A percentile compares a stretch with the other conserved stretches of the same genome.
These are phyloP conservation scores for Lasioglossum albipes DNA, from an alignment of 1,140 invertebrate genomes.

Conservation along the genomic window DNA sequence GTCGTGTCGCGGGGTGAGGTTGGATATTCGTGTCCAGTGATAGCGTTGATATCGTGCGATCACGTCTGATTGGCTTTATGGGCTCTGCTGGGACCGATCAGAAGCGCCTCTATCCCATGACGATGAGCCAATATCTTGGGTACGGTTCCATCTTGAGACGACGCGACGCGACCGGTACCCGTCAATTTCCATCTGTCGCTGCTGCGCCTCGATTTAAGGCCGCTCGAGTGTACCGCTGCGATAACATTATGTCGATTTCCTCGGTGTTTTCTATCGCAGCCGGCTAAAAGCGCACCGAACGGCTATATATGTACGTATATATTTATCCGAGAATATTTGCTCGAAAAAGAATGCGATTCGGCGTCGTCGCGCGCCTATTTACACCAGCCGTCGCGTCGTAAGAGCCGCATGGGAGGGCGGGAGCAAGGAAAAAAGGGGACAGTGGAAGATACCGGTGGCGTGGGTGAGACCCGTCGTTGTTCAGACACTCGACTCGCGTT, in stretches of 20 bases:
- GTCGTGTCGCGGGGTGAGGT: too few relatives aligned
- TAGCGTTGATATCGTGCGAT: too few relatives aligned
- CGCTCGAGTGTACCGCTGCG: constrained; percentile 43
- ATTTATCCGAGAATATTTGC: constrained; percentile 46
- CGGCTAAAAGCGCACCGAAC: neutral
- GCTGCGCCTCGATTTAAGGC: constrained; percentile 31
- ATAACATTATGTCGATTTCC: constrained; percentile 52
- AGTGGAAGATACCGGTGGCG: neutral
- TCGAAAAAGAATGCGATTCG: constrained; percentile 22
- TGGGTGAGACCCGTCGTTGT: neutral
- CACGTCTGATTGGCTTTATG: too few relatives aligned
- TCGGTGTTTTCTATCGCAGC: constrained; percentile 42
- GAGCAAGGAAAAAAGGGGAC: neutral
- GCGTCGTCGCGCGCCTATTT: constrained; percentile 48
- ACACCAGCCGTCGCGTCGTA: constrained; percentile 17
- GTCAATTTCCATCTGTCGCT: constrained; percentile 41
- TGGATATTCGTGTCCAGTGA: too few relatives aligned
- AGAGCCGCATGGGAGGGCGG: neutral
- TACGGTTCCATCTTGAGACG: too few relatives aligned
- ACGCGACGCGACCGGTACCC: neutral
- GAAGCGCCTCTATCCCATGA: too few relatives aligned
- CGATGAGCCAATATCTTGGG: too few relatives aligned
- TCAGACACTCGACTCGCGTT: constrained; percentile 35
- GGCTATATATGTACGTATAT: neutral
- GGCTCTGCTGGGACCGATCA: too few relatives aligned